A percentile compares a stretch with the other conserved stretches of the same genome.
Conservation (phyloP, 2,888 invertebrate genomes). For the Sesia apiformis region DNA sequence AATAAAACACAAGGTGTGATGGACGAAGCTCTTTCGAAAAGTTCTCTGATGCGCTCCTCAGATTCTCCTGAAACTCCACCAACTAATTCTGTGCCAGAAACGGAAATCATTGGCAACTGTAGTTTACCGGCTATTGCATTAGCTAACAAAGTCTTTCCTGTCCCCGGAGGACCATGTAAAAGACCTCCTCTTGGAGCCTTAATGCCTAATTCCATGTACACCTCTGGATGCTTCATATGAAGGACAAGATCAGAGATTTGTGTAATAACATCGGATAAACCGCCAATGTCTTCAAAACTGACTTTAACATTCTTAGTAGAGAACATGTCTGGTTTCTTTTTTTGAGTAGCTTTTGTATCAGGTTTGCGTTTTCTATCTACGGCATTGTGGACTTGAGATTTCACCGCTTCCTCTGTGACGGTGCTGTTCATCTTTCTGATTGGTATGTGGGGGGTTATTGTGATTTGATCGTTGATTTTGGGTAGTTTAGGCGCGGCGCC, state of each 20-base stretch:
- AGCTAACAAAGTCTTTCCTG: slow-evolving; percentile 90
- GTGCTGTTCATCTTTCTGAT: slow-evolving; percentile 36
- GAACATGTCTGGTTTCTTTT: slow-evolving; percentile 48
- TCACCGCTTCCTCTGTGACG: slow-evolving; percentile 27
- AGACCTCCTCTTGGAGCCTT: slow-evolving; percentile 93
- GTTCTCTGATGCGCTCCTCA: slow-evolving; percentile 91
- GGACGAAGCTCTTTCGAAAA: slow-evolving; percentile 89
- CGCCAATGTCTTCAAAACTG: slow-evolving; percentile 86
- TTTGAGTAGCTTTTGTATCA: slow-evolving; percentile 29
- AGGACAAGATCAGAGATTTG: slow-evolving; percentile 83
- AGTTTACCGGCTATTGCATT: slow-evolving; percentile 91
- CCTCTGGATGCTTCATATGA: slow-evolving; percentile 92
- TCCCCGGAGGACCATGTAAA: slow-evolving; percentile 96
- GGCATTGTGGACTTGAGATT: slow-evolving; percentile 34
- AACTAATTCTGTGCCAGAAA: slow-evolving; percentile 93
- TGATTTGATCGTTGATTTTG: slow-evolving; percentile 67
- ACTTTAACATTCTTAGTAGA: slow-evolving; percentile 55
- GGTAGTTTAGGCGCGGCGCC: slow-evolving; percentile 58
- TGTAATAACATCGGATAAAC: slow-evolving; percentile 82
- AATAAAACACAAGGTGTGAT: slow-evolving; percentile 90
- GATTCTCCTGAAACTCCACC: slow-evolving; percentile 97
- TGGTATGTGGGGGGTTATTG: slow-evolving; percentile 62
- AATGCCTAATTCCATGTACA: slow-evolving; percentile 89
- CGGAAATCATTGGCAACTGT: slow-evolving; percentile 86
- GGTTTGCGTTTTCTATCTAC: slow-evolving; percentile 55